phyloP scores from a whole-genome alignment of 2,888 invertebrate species.

The Hydroisotoma schaefferi region DNA sequence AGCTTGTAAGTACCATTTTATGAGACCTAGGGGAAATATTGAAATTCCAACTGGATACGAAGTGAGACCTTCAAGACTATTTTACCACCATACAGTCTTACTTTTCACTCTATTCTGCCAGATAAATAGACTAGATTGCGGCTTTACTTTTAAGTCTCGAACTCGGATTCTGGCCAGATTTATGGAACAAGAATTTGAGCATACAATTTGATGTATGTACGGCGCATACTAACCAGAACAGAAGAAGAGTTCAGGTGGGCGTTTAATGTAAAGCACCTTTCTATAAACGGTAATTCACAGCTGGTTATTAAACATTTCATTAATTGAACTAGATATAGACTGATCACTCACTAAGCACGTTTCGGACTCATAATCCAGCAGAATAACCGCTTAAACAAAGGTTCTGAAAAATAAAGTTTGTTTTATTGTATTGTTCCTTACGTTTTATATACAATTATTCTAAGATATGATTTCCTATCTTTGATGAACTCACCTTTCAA shows the following conservation, averaged over 20 bases:
- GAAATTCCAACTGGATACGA: background rate
- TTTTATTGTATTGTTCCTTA: too few relatives aligned
- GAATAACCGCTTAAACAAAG: too few relatives aligned
- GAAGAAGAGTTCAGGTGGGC: too few relatives aligned
- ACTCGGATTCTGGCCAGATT: too few relatives aligned
- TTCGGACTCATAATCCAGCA: background rate
- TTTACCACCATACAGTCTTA: background rate
- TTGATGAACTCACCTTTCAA: too few relatives aligned
- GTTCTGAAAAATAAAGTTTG: too few relatives aligned
- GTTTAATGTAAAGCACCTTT: too few relatives aligned
- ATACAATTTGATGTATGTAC: background rate
- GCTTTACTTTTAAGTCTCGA: background rate
- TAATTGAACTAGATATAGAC: background rate
- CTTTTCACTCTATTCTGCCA: background rate
- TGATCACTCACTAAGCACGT: background rate
- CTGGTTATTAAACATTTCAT: slow-evolving; percentile 5
- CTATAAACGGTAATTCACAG: too few relatives aligned
- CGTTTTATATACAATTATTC: too few relatives aligned
- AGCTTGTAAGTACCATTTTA: background rate
- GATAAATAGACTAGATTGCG: background rate
- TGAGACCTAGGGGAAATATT: background rate
- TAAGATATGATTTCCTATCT: too few relatives aligned
- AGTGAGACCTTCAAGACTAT: background rate
- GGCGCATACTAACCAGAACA: too few relatives aligned
- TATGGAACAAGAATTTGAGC: background rate